Evolutionary conservation across 2,888 invertebrate genomes (phyloP), one percentile per base, ranked within the genome.

Genomic region (Habrosyne pyritoides): DNA sequence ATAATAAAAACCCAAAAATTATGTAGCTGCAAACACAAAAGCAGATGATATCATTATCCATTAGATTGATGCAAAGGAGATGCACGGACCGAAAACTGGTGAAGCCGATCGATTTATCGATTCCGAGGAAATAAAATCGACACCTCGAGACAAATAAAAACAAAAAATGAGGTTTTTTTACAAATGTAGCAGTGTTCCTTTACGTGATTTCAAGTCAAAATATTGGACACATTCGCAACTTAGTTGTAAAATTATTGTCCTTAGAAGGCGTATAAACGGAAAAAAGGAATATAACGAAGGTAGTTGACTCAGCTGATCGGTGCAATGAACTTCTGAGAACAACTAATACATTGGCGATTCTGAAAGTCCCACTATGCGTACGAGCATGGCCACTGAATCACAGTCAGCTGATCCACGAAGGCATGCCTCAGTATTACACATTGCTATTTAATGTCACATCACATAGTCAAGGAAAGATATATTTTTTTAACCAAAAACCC

Each of bases 271-370:
- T 28, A 50, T 28, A 50, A 28, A 75, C 68, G 72, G 66, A 69
- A 73, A 70, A 68, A 73, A 65, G 71, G 75, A 77, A 74, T 78
- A 76, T 71, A 70, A 69, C 60, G 71, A 75, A 73, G 61, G 68
- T 58, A 77, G 77, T 86, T 88, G 89, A 90, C 84, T 89, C 89
- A 89, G 84, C 83, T 88, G 84, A 84, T 84, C 75, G 81, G 89
- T 83, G 76, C 89, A 83, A 82, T 86, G 88, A 90, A 87, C 89
- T 82, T 86, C 79, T 69, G 67, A 74, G 82, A 85, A 84, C 71
- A 76, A 76, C 69, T 63, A 77, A 81, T 76, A 77, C 69, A 62
- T 71, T 69, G 65, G 67, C 73, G 71, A 73, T 76, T 77, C 72
- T 77, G 71, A 75, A 79, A 77, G 71, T 58, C 73, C 69, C 62